These are phyloP conservation scores for Patiria miniata DNA, from an alignment of 35 echinoderm and acorn worm species.

Conservation along the genomic window DNA sequence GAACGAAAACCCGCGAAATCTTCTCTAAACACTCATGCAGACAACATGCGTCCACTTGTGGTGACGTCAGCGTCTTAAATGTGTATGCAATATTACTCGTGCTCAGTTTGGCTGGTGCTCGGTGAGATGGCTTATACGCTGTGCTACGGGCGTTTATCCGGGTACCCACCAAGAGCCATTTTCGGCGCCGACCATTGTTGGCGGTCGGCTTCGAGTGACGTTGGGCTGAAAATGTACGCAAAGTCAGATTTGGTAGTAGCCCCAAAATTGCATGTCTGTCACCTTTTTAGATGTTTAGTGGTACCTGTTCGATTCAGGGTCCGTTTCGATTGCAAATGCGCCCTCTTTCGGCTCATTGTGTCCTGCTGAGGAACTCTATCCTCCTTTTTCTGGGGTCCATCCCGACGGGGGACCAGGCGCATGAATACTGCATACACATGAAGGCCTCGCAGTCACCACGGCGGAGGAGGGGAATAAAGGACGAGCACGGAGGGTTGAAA, in stretches of 20 bases:
- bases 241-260: no score
- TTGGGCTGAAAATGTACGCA: no score
- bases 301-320: no score
- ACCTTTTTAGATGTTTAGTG: no score
- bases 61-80: background rate
- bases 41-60: conserved; percentile 8
- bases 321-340: no score
- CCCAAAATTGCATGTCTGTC: no score
- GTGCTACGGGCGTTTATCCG: background rate
- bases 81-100: conserved; percentile 24
- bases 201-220: no score
- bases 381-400: background rate
- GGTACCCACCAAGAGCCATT: background rate
- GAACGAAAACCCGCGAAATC: background rate
- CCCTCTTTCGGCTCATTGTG: no score
- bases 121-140: background rate
- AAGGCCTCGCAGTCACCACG: conserved; percentile 20
- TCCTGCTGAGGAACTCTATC: no score
- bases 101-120: background rate
- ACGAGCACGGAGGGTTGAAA: background rate
- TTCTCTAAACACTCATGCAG: conserved; percentile 1
- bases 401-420: background rate
- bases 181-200: background rate
- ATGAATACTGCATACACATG: conserved; percentile 31
- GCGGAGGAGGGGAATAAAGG: conserved; percentile 32